Conservation (phyloP, 2,113 vertebrate species). For the Laticauda laticaudata region DNA sequence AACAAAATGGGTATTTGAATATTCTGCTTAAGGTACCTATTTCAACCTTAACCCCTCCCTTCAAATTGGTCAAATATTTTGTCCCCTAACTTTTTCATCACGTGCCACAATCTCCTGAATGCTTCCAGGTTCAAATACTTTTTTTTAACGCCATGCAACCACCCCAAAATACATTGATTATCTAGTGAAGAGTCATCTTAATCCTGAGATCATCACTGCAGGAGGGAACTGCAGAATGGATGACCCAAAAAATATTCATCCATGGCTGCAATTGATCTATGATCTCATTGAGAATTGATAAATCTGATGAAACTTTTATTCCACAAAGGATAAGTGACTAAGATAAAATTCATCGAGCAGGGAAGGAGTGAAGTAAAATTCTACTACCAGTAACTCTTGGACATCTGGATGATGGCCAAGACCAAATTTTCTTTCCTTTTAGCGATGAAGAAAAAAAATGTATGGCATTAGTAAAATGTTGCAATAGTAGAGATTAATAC, state of each 20-base stretch:
- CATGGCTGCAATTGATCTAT: background rate
- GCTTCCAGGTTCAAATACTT: too few relatives aligned
- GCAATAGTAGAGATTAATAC: background rate
- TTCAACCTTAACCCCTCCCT: too few relatives aligned
- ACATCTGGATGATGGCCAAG: background rate
- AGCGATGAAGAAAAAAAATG: background rate
- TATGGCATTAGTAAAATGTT: background rate
- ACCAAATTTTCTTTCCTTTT: background rate
- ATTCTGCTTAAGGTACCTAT: too few relatives aligned
- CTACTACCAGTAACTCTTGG: background rate
- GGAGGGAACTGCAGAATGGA: background rate
- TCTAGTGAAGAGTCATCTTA: background rate
- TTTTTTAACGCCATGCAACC: too few relatives aligned
- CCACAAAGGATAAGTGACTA: background rate
- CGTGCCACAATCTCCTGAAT: too few relatives aligned
- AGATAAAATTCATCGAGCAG: background rate
- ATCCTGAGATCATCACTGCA: background rate
- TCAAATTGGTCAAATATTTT: too few relatives aligned
- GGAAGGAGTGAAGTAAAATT: background rate
- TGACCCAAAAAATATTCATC: background rate
- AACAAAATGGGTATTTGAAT: too few relatives aligned
- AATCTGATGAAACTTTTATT: background rate
- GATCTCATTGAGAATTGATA: background rate
- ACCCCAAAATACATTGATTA: background rate
- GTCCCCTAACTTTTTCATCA: too few relatives aligned